These are phyloP conservation scores for Dendrolimus pini DNA, from an alignment of 2,888 invertebrate species.

Conservation along the genomic window DNA sequence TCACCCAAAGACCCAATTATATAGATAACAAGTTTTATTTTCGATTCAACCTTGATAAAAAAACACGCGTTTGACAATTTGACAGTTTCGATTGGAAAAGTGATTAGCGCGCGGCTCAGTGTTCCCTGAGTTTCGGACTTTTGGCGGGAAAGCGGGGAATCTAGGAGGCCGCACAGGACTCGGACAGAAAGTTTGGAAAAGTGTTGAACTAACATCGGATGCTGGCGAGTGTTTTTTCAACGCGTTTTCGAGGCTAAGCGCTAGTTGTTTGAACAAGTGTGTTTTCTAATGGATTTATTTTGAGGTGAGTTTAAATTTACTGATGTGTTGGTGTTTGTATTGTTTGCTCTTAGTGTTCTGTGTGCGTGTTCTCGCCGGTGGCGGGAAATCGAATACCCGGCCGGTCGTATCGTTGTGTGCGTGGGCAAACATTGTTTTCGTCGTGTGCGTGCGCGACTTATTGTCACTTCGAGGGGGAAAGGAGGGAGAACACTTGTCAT, in stretches of 20 bases:
- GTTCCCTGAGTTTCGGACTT: conserved; percentile 27
- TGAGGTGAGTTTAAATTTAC: conserved; percentile 77
- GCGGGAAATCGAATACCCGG: conserved; percentile 76
- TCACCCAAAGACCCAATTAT: conserved; percentile 34
- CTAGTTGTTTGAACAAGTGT: conserved; percentile 77
- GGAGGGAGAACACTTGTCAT: conserved; percentile 72
- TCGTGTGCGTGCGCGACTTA: conserved; percentile 62
- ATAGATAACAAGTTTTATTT: conserved; percentile 37
- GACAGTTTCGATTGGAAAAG: conserved; percentile 24
- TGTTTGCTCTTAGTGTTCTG: conserved; percentile 71
- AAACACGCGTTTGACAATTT: conserved; percentile 14
- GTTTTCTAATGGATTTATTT: conserved; percentile 78
- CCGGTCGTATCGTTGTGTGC: conserved; percentile 55
- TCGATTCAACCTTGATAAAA: conserved; percentile 26
- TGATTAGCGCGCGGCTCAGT: conserved; percentile 20
- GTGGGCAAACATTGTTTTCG: conserved; percentile 54
- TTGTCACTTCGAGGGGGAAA: conserved; percentile 71
- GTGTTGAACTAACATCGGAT: conserved; percentile 67
- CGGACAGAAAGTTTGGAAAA: conserved; percentile 66
- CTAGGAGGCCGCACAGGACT: conserved; percentile 38
- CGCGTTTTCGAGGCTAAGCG: conserved; percentile 76
- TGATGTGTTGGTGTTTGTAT: conserved; percentile 75
- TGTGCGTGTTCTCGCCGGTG: conserved; percentile 71
- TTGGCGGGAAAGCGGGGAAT: conserved; percentile 53
- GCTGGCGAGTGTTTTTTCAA: conserved; percentile 72